These are phyloP conservation scores for Nephrotoma flavescens DNA, from an alignment of 2,888 invertebrate species.

Conservation along the genomic window DNA sequence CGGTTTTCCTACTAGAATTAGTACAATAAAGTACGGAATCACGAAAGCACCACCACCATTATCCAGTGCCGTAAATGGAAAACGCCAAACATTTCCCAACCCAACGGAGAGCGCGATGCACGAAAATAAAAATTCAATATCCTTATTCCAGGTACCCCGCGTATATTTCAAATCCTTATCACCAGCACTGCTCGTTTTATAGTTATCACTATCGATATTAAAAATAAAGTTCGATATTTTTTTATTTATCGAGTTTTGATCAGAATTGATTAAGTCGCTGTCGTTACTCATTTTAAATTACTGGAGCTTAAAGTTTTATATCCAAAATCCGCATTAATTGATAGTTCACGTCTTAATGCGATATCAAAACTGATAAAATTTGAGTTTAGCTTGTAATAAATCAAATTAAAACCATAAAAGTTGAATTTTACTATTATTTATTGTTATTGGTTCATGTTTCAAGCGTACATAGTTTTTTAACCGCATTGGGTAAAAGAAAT, in stretches of 20 bases:
- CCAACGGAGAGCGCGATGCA: slow-evolving; percentile 45
- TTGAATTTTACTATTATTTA: not conserved
- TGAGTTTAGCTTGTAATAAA: not conserved
- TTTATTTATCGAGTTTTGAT: not conserved
- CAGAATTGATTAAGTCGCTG: not conserved
- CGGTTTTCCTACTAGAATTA: slow-evolving; percentile 49
- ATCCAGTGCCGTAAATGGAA: slow-evolving; percentile 48
- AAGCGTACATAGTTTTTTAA: not conserved
- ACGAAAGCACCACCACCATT: slow-evolving; percentile 55
- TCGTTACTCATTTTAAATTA: not conserved
- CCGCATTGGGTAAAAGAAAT: not conserved
- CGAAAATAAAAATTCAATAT: slow-evolving; percentile 30
- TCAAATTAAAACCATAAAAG: not conserved
- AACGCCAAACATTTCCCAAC: slow-evolving; percentile 51
- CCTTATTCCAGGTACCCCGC: slow-evolving; percentile 30
- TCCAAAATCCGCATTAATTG: not conserved
- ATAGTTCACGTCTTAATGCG: not conserved
- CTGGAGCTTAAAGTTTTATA: not conserved
- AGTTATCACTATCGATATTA: not conserved
- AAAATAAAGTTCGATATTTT: not conserved
- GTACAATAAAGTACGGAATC: slow-evolving; percentile 46
- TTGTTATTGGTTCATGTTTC: not conserved
- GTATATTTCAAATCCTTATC: not conserved
- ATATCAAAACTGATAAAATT: not conserved
- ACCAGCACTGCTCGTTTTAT: not conserved